phyloP scores from a whole-genome alignment of 1,140 invertebrate genomes.

The Drosophila micromelanica region DNA sequence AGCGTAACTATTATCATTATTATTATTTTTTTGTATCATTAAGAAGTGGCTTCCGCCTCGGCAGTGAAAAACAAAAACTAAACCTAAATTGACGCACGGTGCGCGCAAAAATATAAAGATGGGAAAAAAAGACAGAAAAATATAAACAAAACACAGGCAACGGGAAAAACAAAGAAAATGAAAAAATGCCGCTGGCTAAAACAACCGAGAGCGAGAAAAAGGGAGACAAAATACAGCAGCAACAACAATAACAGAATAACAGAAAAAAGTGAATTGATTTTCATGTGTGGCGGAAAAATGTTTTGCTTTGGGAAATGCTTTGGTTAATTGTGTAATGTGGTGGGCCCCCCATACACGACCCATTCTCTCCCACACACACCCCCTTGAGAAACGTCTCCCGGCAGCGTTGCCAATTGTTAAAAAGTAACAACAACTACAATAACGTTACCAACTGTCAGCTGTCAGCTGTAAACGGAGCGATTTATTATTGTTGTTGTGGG shows the following conservation, averaged over 20 bases:
- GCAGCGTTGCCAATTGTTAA: constrained; percentile 37
- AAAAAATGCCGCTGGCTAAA: constrained; percentile 15
- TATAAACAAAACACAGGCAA: constrained; percentile 42
- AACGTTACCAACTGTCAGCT: constrained; percentile 53
- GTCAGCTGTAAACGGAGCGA: constrained; percentile 39
- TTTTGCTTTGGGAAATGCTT: constrained; percentile 47
- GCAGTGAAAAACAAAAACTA: constrained; percentile 23
- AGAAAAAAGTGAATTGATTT: constrained; percentile 61
- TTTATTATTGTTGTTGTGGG: constrained; percentile 57
- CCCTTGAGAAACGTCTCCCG: constrained; percentile 17
- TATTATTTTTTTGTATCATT: constrained; percentile 47
- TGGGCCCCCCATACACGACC: constrained; percentile 3
- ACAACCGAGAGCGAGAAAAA: constrained; percentile 18
- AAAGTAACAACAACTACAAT: constrained; percentile 16
- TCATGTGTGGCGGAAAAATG: constrained; percentile 52
- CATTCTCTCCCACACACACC: neutral
- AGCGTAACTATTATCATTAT: constrained; percentile 9
- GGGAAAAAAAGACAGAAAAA: constrained; percentile 47
- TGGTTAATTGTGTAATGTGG: constrained; percentile 67
- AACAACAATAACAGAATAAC: neutral
- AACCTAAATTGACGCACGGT: constrained; percentile 66
- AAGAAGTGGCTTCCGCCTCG: constrained; percentile 65
- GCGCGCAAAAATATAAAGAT: constrained; percentile 67
- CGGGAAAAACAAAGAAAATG: constrained; percentile 18
- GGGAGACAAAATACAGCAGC: neutral